Base-by-base conservation (phyloP, 2,113 vertebrate species). In the Siniperca knerii region DNA sequence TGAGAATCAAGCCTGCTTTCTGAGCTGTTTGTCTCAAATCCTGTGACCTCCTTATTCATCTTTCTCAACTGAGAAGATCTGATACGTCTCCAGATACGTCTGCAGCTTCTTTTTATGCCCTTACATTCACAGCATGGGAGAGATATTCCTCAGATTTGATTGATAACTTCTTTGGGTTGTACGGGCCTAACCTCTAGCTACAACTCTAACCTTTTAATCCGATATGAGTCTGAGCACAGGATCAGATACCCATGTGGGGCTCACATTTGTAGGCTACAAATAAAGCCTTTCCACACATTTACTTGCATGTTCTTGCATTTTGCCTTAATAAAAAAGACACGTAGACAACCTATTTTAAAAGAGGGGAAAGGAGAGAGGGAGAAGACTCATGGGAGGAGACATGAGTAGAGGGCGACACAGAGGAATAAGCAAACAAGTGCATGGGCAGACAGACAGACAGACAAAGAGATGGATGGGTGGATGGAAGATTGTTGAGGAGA, bases 401-500 rank as follows among this genome's bases (percentile, higher is more conserved):
- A 6, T 46, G 55, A 67, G 61, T 15, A 70, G 77, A 75, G 69
- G 82, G 62, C 33, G 42, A 55, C 79, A 73, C 60, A 55, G 79
- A 66, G 40, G 57, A 84, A 89, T 87, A 58, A 81, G 68, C 74
- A 75, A 77, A 90, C 35, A 72, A 86, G 76, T 73, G 73, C 62
- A 44, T 2, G 44, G 70, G 62, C 76, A 81, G 77, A 83, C 77
- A 58, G 70, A 64, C 25, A 73, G 84, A 44, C 57, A 76, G 84
- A 89, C 82, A 87, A 75, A 88, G 78, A 84, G 87, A 88, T 80
- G 88, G 75, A 90, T 89, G 87, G 64, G 15, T 83, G 87, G 86
- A 92, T 72, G 79, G 90, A 80, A 84, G 83, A 85, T 84, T 90
- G 86, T 90, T 81, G 69, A 86, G 76, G 85, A 83, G 89, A 92